Percentiles rank a stretch among this genome's conserved stretches.
Evolutionary conservation across 1,140 invertebrate species (phyloP).

Genomic region (fruit fly (Drosophila melanogaster)): DNA sequence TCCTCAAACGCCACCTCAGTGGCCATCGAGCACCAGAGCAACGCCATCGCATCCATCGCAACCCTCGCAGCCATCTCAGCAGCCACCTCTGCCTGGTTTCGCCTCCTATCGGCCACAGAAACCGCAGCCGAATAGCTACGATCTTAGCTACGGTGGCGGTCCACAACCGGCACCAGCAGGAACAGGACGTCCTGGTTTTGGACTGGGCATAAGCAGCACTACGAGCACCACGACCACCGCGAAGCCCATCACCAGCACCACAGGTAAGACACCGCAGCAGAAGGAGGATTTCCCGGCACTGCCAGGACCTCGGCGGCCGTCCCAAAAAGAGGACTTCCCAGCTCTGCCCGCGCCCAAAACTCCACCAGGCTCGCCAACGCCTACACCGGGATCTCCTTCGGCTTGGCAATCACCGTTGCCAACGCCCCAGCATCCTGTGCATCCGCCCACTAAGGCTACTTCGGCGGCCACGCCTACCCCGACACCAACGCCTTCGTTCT

Average conservation of each 20-base stretch:
- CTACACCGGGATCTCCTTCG: conserved; percentile 49
- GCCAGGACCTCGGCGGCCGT: conserved; percentile 65
- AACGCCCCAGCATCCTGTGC: conserved; percentile 55
- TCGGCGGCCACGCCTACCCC: conserved; percentile 8
- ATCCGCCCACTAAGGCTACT: conserved; percentile 22
- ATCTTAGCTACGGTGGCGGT: conserved; percentile 75
- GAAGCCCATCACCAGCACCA: conserved; percentile 26
- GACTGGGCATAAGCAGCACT: conserved; percentile 35
- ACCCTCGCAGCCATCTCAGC: conserved; percentile 10
- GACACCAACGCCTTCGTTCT: neutral
- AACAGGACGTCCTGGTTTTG: conserved; percentile 52
- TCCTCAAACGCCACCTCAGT: conserved; percentile 46
- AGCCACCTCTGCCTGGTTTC: conserved; percentile 70
- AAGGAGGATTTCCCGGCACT: conserved; percentile 76
- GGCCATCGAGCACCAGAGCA: conserved; percentile 39
- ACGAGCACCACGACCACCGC: conserved; percentile 49
- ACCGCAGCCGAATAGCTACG: conserved; percentile 71
- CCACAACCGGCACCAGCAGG: conserved; percentile 15
- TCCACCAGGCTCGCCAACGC: conserved; percentile 50
- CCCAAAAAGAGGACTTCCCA: conserved; percentile 71
- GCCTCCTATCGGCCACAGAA: conserved; percentile 68
- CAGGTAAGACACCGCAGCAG: conserved; percentile 56
- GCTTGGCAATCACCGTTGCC: conserved; percentile 67
- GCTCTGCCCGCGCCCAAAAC: conserved; percentile 55
- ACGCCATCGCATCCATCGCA: neutral